These are phyloP conservation scores for Phocides pigmalion DNA, from an alignment of 1,140 invertebrate genomes.

Conservation along the genomic window DNA sequence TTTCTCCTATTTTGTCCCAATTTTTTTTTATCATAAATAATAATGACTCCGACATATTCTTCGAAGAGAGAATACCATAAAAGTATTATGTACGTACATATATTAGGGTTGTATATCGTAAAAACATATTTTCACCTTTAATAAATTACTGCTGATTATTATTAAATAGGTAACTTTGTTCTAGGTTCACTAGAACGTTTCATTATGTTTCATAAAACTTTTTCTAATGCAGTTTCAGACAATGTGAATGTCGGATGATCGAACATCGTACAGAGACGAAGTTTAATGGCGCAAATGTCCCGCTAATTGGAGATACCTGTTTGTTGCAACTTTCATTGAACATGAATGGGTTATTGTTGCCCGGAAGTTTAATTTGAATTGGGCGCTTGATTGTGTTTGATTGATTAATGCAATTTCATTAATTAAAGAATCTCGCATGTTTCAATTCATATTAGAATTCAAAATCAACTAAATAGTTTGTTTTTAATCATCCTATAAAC, in stretches of 20 bases:
- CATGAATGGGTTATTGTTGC: conserved; percentile 57
- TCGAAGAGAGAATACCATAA: no score
- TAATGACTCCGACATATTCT: no score
- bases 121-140: no score
- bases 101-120: no score
- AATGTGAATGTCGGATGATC: conserved; percentile 22
- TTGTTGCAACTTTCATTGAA: conserved; percentile 58
- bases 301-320: conserved; percentile 73
- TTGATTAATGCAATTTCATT: conserved; percentile 41
- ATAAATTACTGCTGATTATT: no score
- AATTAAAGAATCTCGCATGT: conserved; percentile 17
- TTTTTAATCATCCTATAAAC: no score
- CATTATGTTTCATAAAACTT: not conserved
- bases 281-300: conserved; percentile 57
- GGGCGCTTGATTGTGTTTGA: conserved; percentile 48
- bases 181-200: not conserved
- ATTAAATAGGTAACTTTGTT: not conserved
- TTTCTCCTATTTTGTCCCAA: no score
- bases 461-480: not conserved
- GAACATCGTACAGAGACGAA: conserved; percentile 27
- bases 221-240: conserved; percentile 2
- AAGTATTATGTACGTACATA: no score
- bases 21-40: no score
- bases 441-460: conserved; percentile 7
- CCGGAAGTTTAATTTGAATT: conserved; percentile 54